Evolutionary conservation across 2,113 vertebrate species (phyloP).

Genomic region (Bostrychus sinensis): DNA sequence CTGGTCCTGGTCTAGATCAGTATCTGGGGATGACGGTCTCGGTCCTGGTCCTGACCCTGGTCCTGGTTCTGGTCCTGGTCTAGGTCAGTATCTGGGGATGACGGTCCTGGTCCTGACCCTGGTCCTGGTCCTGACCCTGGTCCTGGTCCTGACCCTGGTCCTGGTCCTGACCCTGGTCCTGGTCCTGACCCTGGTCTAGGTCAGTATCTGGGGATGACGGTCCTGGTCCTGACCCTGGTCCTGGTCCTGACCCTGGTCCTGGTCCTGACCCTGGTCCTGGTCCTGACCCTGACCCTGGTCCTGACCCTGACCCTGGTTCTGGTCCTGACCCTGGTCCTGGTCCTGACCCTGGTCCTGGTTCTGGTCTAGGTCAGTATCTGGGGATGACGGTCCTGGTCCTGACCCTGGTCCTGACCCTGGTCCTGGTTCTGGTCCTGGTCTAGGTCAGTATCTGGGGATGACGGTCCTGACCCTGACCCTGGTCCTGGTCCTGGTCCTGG

Average conservation of each 20-base stretch:
- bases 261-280: slow-evolving; percentile 58
- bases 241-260: neutral
- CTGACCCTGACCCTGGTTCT: slow-evolving; percentile 73
- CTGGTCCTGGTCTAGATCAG: slow-evolving; percentile 58
- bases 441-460: too few relatives aligned
- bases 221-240: neutral
- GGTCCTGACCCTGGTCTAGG: slow-evolving; percentile 83
- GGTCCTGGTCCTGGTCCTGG: slow-evolving; percentile 58
- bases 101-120: neutral
- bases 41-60: slow-evolving; percentile 77
- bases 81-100: too few relatives aligned
- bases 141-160: slow-evolving; percentile 84
- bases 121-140: too few relatives aligned
- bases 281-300: slow-evolving; percentile 85
- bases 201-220: too few relatives aligned
- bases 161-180: slow-evolving; percentile 81
- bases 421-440: neutral
- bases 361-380: slow-evolving; percentile 76
- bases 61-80: neutral
- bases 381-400: slow-evolving; percentile 87
- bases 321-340: neutral
- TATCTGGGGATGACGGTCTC: slow-evolving; percentile 87
- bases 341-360: accelerated
- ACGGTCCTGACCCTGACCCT: neutral
- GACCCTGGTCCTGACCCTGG: slow-evolving; percentile 68